phyloP scores from a whole-genome alignment of 2,888 invertebrate species.

The Eustalomyia histrio region DNA sequence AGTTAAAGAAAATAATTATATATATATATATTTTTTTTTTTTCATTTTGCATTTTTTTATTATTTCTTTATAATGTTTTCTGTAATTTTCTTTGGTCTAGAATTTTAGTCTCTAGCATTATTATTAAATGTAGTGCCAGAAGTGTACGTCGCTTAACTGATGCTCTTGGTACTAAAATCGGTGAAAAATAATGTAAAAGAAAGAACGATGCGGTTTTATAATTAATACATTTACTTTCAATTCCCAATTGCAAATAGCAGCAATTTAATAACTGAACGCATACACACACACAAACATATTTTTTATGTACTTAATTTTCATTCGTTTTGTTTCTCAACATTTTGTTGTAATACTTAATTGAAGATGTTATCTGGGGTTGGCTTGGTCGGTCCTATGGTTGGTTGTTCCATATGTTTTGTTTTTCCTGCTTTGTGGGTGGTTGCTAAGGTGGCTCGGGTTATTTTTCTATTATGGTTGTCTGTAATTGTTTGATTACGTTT shows the following conservation, averaged over 20 bases:
- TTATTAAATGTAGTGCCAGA: neutral
- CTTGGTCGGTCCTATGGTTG: constrained; percentile 8
- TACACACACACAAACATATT: neutral
- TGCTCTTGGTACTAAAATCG: constrained; percentile 26
- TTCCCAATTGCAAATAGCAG: constrained; percentile 57
- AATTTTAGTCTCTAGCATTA: constrained; percentile 7
- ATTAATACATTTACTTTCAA: constrained; percentile 64
- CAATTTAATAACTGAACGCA: constrained; percentile 47
- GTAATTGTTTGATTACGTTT: constrained; percentile 27
- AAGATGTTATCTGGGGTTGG: constrained; percentile 34
- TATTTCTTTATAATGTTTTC: neutral
- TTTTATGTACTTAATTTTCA: constrained; percentile 42
- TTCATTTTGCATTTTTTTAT: constrained; percentile 25
- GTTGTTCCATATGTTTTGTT: neutral
- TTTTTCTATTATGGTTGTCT: constrained; percentile 11
- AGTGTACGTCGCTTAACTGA: neutral
- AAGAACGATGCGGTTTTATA: constrained; percentile 62
- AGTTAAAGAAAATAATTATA: constrained; percentile 60
- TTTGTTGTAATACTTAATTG: constrained; percentile 44
- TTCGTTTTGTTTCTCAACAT: constrained; percentile 2
- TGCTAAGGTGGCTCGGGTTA: neutral
- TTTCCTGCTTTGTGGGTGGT: constrained; percentile 4
- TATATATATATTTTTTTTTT: too few species aligned
- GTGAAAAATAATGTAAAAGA: constrained; percentile 21
- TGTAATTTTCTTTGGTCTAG: constrained; percentile 30